These are phyloP conservation scores for Brachyistius frenatus DNA, from an alignment of 2,113 vertebrate species.

Conservation along the genomic window DNA sequence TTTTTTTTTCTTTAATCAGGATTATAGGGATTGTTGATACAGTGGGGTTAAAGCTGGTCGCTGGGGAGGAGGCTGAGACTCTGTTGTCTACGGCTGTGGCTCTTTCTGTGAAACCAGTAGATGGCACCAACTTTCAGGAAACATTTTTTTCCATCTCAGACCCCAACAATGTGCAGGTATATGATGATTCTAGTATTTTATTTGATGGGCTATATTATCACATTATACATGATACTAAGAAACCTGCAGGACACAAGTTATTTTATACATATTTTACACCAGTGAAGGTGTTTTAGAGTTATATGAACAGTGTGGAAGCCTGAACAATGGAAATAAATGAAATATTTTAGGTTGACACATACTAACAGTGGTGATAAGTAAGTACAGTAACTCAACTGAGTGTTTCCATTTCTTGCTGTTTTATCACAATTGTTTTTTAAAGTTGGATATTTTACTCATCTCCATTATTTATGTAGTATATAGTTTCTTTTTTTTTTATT, in stretches of 20 bases:
- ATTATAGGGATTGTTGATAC: slow-evolving; percentile 90
- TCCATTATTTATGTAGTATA: background rate
- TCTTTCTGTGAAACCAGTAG: slow-evolving; percentile 87
- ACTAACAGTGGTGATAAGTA: no score
- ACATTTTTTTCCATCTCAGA: slow-evolving; percentile 87
- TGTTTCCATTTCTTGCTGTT: background rate
- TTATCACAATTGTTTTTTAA: background rate
- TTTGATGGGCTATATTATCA: no score
- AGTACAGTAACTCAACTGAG: no score
- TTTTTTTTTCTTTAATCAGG: slow-evolving; percentile 75
- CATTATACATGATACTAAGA: no score
- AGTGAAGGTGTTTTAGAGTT: no score
- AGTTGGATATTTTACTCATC: no score
- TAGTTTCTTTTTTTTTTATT: no score
- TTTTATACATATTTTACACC: no score
- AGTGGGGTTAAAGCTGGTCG: slow-evolving; percentile 90
- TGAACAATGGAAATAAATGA: no score
- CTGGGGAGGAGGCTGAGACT: slow-evolving; percentile 73
- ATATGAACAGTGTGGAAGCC: no score
- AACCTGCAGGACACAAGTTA: no score
- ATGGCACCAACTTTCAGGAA: slow-evolving; percentile 82
- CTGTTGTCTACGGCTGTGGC: slow-evolving; percentile 87
- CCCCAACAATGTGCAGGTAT: slow-evolving; percentile 88
- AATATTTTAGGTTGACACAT: background rate
- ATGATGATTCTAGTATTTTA: background rate